phyloP scores from a whole-genome alignment of 37 sponge, comb jelly and placozoan species.

The Crambe crambe region DNA sequence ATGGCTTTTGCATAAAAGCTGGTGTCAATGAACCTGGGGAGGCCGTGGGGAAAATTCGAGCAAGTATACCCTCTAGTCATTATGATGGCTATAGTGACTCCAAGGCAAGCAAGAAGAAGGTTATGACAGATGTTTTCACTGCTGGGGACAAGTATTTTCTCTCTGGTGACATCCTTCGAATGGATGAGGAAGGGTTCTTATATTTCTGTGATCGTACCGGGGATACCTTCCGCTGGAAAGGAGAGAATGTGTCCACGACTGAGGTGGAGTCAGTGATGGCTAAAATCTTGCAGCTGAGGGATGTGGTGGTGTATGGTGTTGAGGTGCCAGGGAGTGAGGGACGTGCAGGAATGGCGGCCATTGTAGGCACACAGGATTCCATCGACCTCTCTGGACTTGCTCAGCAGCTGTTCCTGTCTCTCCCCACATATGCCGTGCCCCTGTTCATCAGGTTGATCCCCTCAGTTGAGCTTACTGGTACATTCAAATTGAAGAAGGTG shows the following conservation, averaged over 20 bases:
- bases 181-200: conserved; percentile 80
- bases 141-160: conserved; percentile 70
- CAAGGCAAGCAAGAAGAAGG: conserved; percentile 35
- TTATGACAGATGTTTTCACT: conserved; percentile 60
- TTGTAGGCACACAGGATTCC: conserved; percentile 44
- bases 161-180: conserved; percentile 74
- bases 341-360: conserved; percentile 84
- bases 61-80: not conserved
- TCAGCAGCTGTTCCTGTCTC: conserved; percentile 32
- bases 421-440: conserved; percentile 90
- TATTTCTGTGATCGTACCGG: conserved; percentile 90
- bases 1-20: conserved; percentile 68
- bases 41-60: conserved; percentile 34
- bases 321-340: conserved; percentile 86
- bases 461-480: conserved; percentile 70
- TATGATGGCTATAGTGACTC: conserved; percentile 64
- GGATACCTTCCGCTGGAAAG: conserved; percentile 94
- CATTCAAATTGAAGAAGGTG: conserved; percentile 74
- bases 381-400: conserved; percentile 67
- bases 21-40: conserved; percentile 70
- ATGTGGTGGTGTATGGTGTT: conserved; percentile 85
- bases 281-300: conserved; percentile 44
- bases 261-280: conserved; percentile 79
- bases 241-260: conserved; percentile 91
- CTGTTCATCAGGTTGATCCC: conserved; percentile 71